Evolutionary conservation across 2,888 invertebrate species (phyloP).

Genomic region (Mechanitis messenoides): DNA sequence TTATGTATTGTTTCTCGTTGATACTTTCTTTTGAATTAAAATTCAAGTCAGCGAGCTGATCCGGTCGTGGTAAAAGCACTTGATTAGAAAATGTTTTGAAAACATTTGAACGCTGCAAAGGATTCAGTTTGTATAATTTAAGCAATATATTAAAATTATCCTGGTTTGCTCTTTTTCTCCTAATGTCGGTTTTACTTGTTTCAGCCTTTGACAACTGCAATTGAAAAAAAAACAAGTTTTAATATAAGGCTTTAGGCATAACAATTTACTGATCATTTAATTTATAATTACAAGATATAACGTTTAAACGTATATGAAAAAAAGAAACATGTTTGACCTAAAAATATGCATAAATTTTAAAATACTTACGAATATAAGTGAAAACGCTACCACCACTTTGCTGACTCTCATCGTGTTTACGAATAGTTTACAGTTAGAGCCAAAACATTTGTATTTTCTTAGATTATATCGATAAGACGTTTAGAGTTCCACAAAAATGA

Average conservation of each 20-base stretch:
- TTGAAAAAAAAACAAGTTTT: background rate
- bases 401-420: slow-evolving; percentile 1
- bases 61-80: slow-evolving; percentile 41
- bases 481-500: too few relatives aligned
- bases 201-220: slow-evolving; percentile 16
- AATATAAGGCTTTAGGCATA: too few relatives aligned
- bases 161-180: slow-evolving; percentile 31
- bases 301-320: too few relatives aligned
- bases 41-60: slow-evolving; percentile 37
- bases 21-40: slow-evolving; percentile 49
- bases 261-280: too few relatives aligned
- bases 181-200: background rate
- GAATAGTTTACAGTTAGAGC: background rate
- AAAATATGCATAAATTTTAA: background rate
- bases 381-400: background rate
- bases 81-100: slow-evolving; percentile 49
- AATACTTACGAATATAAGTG: background rate
- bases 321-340: background rate
- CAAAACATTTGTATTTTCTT: background rate
- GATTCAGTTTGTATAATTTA: slow-evolving; percentile 57
- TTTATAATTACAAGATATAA: too few relatives aligned
- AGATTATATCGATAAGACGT: background rate
- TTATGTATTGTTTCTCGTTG: slow-evolving; percentile 36
- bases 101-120: slow-evolving; percentile 49
- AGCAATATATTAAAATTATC: slow-evolving; percentile 53